Conservation (phyloP, 1,140 invertebrate species). For the Procambarus clarkii region DNA sequence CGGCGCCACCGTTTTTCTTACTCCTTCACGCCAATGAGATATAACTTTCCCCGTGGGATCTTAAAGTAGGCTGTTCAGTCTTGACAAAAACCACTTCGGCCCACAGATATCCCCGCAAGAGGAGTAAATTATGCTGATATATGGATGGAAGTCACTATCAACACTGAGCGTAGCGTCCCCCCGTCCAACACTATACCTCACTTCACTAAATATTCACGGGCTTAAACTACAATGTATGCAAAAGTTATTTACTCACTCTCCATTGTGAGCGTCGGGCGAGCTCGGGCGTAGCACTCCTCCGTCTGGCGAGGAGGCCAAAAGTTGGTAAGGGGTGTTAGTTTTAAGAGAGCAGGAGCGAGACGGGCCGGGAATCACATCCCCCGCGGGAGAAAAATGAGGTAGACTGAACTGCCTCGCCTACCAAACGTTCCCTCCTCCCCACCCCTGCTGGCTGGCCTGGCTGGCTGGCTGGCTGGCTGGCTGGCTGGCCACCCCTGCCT, state of each 20-base stretch:
- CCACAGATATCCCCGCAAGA: too few relatives aligned
- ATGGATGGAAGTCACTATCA: not conserved
- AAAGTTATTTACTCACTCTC: conserved; percentile 34
- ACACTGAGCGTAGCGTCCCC: not conserved
- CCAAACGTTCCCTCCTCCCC: conserved; percentile 28
- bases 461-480: too few relatives aligned
- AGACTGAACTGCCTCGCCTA: conserved; percentile 15
- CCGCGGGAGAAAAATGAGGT: conserved; percentile 23
- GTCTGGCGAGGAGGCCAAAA: not conserved
- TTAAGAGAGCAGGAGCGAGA: not conserved
- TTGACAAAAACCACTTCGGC: too few relatives aligned
- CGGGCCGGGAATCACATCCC: not conserved
- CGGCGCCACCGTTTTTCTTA: too few relatives aligned
- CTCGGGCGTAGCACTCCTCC: not conserved
- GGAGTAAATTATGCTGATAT: too few relatives aligned
- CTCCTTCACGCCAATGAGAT: too few relatives aligned
- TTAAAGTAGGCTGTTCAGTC: too few relatives aligned
- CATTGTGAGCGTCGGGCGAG: not conserved
- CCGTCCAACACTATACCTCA: conserved; percentile 20
- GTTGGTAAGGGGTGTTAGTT: not conserved
- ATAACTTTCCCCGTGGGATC: too few relatives aligned
- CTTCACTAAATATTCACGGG: not conserved
- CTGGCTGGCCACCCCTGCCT: conserved; percentile 10
- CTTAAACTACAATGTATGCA: conserved; percentile 1
- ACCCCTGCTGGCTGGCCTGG: not conserved